Percentiles rank a stretch among this genome's conserved stretches.
Conservation (phyloP, 1,140 invertebrate species). For the Oncopodura yosiiana region DNA sequence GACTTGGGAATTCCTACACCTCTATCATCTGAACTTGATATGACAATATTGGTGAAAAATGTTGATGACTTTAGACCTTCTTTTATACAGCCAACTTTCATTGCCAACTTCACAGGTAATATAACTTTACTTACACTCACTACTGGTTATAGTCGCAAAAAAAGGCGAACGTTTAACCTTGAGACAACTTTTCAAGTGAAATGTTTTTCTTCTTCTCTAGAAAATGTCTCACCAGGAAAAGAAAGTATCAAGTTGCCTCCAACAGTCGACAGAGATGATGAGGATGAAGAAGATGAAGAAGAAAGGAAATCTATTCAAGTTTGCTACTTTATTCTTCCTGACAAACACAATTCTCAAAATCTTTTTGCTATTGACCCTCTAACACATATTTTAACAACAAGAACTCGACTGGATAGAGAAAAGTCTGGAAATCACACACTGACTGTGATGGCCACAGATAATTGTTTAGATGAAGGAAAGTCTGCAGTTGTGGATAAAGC, state of each 20-base stretch:
- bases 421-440: constrained; percentile 55
- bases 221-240: constrained; percentile 58
- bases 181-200: neutral
- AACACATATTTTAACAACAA: constrained; percentile 46
- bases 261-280: constrained; percentile 62
- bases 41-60: constrained; percentile 80
- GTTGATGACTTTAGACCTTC: constrained; percentile 81
- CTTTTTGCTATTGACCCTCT: constrained; percentile 63
- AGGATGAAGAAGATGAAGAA: constrained; percentile 73
- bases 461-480: constrained; percentile 51
- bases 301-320: constrained; percentile 64
- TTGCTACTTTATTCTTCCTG: constrained; percentile 77
- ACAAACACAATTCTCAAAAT: constrained; percentile 53
- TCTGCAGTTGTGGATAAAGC: constrained; percentile 12
- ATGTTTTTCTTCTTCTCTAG: constrained; percentile 39
- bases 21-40: constrained; percentile 71
- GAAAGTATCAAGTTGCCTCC: constrained; percentile 62
- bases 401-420: constrained; percentile 60
- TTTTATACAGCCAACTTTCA: constrained; percentile 62
- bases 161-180: neutral
- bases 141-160: neutral
- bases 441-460: constrained; percentile 70
- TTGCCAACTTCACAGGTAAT: constrained; percentile 61
- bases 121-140: neutral
- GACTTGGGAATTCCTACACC: constrained; percentile 75